A percentile compares a stretch with the other conserved stretches of the same genome.
Evolutionary conservation across 1,140 invertebrate species (phyloP).

Genomic region (Lanistes nyassanus): DNA sequence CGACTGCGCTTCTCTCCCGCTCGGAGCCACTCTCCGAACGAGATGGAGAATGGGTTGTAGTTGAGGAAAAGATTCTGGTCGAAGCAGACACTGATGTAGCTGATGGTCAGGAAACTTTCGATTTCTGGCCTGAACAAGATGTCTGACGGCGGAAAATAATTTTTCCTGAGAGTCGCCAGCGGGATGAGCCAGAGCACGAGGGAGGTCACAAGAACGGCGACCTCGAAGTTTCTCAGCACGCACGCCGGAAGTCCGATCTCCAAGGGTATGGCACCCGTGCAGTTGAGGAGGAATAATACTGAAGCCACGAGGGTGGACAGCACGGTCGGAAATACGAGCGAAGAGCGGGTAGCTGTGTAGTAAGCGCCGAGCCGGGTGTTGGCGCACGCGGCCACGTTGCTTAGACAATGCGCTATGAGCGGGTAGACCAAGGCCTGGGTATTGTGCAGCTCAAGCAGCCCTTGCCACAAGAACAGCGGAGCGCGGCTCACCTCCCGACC

Average conservation of each 20-base stretch:
- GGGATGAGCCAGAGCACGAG: conserved; percentile 28
- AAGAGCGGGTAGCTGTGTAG: conserved; percentile 29
- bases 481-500: neutral
- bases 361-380: conserved; percentile 24
- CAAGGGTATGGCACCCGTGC: conserved; percentile 6
- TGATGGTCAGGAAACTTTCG: conserved; percentile 27
- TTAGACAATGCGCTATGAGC: neutral
- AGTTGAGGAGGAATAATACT: conserved; percentile 17
- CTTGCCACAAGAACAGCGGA: conserved; percentile 16
- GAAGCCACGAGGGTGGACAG: conserved; percentile 24
- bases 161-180: conserved; percentile 20
- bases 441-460: neutral
- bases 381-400: conserved; percentile 9
- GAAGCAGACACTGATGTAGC: conserved; percentile 34
- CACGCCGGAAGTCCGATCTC: neutral
- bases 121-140: conserved; percentile 30
- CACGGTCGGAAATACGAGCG: conserved; percentile 18
- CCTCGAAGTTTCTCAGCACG: neutral
- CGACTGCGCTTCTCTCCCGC: conserved; percentile 15
- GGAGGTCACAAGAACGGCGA: conserved; percentile 14
- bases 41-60: conserved; percentile 26
- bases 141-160: conserved; percentile 19
- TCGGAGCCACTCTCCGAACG: neutral
- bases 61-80: conserved; percentile 35
- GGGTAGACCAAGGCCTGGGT: neutral